Evolutionary conservation across 2,797 vertebrate genomes (phyloP).

Genomic region (Coregonus sp.): DNA sequence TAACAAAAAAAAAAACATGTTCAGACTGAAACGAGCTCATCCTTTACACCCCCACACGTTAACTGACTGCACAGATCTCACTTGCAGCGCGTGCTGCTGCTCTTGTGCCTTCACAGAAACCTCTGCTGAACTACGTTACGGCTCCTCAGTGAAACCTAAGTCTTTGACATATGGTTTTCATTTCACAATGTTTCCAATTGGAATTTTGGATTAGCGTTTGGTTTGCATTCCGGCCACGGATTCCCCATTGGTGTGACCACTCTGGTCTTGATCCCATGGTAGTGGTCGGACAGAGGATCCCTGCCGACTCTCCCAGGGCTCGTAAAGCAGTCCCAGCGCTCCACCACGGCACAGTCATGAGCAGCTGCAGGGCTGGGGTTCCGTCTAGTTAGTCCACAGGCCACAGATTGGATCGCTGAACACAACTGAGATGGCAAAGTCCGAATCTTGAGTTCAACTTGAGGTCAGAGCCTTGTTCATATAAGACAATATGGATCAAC

Average conservation of each 20-base stretch:
- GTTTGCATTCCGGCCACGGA: conserved; percentile 31
- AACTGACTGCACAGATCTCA: conserved; percentile 24
- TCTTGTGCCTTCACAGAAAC: conserved; percentile 24
- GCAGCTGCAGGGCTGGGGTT: conserved; percentile 64
- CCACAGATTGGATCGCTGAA: conserved; percentile 46
- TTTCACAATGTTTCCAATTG: conserved; percentile 58
- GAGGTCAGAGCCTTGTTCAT: conserved; percentile 14
- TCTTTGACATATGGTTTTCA: conserved; percentile 64
- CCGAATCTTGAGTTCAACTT: not conserved
- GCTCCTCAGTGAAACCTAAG: conserved; percentile 41
- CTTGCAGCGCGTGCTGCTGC: conserved; percentile 11
- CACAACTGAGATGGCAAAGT: not conserved
- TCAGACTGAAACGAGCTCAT: conserved; percentile 25
- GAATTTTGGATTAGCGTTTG: conserved; percentile 55
- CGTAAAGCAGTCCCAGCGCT: conserved; percentile 58
- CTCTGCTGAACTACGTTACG: not conserved
- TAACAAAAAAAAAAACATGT: not conserved
- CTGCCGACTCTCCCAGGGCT: conserved; percentile 56
- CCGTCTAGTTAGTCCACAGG: conserved; percentile 54
- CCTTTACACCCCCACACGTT: conserved; percentile 36
- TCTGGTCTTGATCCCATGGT: conserved; percentile 34
- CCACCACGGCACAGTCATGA: conserved; percentile 56
- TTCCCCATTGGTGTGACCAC: conserved; percentile 29
- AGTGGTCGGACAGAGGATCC: conserved; percentile 48
- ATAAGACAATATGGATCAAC: conserved; percentile 33